Evolutionary conservation across 2,113 vertebrate species (phyloP), one percentile per base, ranked within the genome.

Genomic region (Pogona vitticeps): DNA sequence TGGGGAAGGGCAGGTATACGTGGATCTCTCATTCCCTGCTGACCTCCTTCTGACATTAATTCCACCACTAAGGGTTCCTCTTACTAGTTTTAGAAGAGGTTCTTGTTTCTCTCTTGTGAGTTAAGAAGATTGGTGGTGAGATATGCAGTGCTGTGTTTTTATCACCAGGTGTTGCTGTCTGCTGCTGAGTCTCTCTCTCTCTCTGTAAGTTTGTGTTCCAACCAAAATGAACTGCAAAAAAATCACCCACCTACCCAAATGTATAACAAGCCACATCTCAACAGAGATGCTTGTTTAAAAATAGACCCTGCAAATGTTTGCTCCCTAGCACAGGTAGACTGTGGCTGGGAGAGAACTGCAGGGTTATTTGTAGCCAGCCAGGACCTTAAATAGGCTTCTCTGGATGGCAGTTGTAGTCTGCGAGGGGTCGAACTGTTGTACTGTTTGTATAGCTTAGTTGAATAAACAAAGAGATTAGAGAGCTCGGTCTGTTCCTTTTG

Each of bases 371-470:
- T 5, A 73, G 75, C 6, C 33, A 86, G 77, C 83, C 71, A 90
- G 83, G 31, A n/a, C 14, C 13, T 5, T 70, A 83, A 83, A 20
- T 8, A 17, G 15, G 23, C 82, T 83, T 38, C 10, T 28, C 23
- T 56, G 17, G 1, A 52, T n/a, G n/a, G 61, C 33, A 20, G 31
- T 58, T 31, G 4, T 76, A 42, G 61, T 75, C 58, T 23, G 21
- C 33, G 42, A 84, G 58, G 28, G 36, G 42, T 15, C 42, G 20
- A 4, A 12, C 28, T 63, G 38, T 15, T 70, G 10, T 83, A 26
- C 42, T 23, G 38, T 61, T 31, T 42, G 59, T 88, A 59, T 84
- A 38, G 81, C 3, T 87, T 86, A 91, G 68, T 87, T 88, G 61
- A 58, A 52, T 52, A 52, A 52, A 52, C 46, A 52, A 52, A 52